Evolutionary conservation across 2,113 vertebrate species (phyloP), one percentile per base, ranked within the genome.

Genomic region (Orientallactaga bullata): DNA sequence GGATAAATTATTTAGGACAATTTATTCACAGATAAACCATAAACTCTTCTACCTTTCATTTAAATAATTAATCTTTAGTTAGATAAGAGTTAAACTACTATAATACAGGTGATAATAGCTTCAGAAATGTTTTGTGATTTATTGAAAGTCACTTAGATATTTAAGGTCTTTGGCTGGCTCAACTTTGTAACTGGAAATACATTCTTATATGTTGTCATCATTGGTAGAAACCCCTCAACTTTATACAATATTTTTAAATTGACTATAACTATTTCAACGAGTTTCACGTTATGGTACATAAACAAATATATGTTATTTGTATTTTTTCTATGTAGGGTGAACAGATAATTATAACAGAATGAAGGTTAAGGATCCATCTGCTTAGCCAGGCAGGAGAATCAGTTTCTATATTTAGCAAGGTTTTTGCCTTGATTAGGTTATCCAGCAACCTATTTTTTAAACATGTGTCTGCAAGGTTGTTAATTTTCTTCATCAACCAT

Each of bases 11-110:
- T 74, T 85, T 28, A 86, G 65, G 60, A 42, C 0, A 55, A 1
- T 76, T 95, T 83, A 42, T 85, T 72, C 28, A 47, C 73, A 74
- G 7, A 90, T 60, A 8, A 85, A 85, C 78, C 63, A 7, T 66
- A 71, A 60, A 66, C 7, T 84, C 12, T 32, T 35, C 1, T 0
- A 21, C 66, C 8, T 82, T 95, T 86, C 30, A 90, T 26, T 79
- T 80, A n/a, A 15, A 66, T 58, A 71, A 15, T 66, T 9, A 89
- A 72, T 72, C 32, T 78, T 90, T 83, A 71, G 30, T 20, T 83
- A 39, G 10, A 18, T 0, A 68, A 71, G 23, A 82, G 20, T 69
- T 8, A 6, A 95, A 28, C 0, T 5, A 3, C 39, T 23, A 0
- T 16, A 37, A 72, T 47, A 68, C 1, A 32, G 30, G 88, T 87